A percentile compares a stretch with the other conserved stretches of the same genome.
phyloP scores from a whole-genome alignment of 2,888 invertebrate genomes.

The Sinohyriopsis cumingii region DNA sequence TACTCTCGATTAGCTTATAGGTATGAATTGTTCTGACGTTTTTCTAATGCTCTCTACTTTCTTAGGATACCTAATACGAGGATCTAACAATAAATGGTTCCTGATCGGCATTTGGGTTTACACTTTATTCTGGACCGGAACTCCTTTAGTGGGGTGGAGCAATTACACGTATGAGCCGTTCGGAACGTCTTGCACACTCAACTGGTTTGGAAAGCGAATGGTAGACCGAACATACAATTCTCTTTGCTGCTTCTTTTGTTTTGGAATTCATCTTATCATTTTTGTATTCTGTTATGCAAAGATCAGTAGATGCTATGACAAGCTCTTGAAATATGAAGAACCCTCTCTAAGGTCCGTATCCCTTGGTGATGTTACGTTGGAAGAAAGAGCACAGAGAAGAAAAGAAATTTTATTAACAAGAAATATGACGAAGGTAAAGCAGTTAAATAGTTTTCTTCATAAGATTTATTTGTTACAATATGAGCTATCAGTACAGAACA shows the following conservation, averaged over 20 bases:
- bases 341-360: too few species aligned
- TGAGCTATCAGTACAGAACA: too few species aligned
- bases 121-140: constrained; percentile 32
- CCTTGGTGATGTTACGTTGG: too few species aligned
- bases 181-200: constrained; percentile 43
- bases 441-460: too few species aligned
- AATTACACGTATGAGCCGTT: constrained; percentile 42
- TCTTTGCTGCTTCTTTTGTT: constrained; percentile 31
- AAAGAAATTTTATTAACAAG: too few species aligned
- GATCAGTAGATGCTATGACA: too few species aligned
- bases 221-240: constrained; percentile 26
- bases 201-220: constrained; percentile 31
- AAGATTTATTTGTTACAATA: too few species aligned
- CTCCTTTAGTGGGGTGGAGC: constrained; percentile 47
- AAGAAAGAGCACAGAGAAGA: too few species aligned
- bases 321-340: too few species aligned
- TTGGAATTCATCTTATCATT: constrained; percentile 12
- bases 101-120: constrained; percentile 21
- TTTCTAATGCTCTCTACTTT: background rate
- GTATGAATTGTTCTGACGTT: too few species aligned
- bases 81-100: constrained; percentile 13
- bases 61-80: constrained; percentile 16
- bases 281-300: constrained; percentile 7
- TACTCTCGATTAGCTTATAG: too few species aligned
- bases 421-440: too few species aligned